Evolutionary conservation across 2,797 vertebrate genomes (phyloP), one percentile per base, ranked within the genome.

Genomic region (Leptoclinus maculatus): DNA sequence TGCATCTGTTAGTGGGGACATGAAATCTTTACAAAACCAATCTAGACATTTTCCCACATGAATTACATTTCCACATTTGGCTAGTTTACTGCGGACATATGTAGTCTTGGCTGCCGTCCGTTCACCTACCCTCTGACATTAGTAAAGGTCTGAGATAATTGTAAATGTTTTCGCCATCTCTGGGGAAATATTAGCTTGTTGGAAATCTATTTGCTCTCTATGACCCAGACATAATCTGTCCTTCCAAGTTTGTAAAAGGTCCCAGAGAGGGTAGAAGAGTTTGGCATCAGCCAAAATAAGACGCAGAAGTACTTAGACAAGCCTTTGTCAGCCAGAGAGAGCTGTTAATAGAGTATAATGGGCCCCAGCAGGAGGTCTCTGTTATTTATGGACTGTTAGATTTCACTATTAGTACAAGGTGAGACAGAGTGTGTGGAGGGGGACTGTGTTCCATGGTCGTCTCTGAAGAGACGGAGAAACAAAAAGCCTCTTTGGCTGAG

Each of bases 311-410:
- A 82, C 77, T 87, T 76, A 83, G 76, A 87, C 63, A 66, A 76
- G 76, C 76, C 76, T 78, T 76, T 81, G 66, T 65, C 63, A 75
- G 82, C 69, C 70, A 75, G 56, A 82, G 70, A 74, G 59, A 83
- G 73, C 73, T 80, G 86, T 85, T 90, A 87, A 87, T 87, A 74
- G 76, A 86, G 63, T 86, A 71, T 80, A 88, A 91, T 88, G 77
- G 79, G 76, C 53, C 83, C 78, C 83, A 78, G 77, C 77, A 74
- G 79, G 87, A 84, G 83, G 76, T 66, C 65, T 69, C 66, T 68
- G 76, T 89, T 88, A 86, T 93, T 88, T 89, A 91, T 88, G 86
- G 78, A 62, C 79, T 84, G 75, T 85, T 80, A 83, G 84, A 85
- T 86, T 88, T 85, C 47, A 85, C 76, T 87, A 82, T 89, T 85